Evolutionary conservation across 2,888 invertebrate genomes (phyloP), one percentile per base, ranked within the genome.

Genomic region (Drosophila rubida): DNA sequence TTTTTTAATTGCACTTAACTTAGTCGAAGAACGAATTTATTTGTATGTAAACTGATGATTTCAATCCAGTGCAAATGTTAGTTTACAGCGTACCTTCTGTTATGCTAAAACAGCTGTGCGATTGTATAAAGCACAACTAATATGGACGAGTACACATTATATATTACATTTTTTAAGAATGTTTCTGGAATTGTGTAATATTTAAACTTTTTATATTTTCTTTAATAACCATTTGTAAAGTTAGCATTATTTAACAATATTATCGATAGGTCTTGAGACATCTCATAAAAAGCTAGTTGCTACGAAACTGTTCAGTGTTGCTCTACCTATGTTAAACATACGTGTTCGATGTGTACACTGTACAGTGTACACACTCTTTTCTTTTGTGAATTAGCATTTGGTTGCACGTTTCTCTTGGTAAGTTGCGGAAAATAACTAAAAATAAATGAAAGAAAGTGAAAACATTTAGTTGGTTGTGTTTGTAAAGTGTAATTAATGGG

Each of bases 341-440:
- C 8, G 2, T 9, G 19, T 4, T 22, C 3, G 19, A 8, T 39
- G 59, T 68, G 72, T 59, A 63, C 51, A 75, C 80, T 25, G 6
- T 32, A 32, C 13, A 37, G 35, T 37, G 35, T 59, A 65, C 53
- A 76, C 81, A 78, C 64, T 89, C 87, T 91, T 91, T 90, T 83
- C 77, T 70, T 83, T 88, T 79, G 87, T 88, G 88, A 89, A 81
- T 87, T 78, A 81, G 85, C 88, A 86, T 87, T 86, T 89, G 80
- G 80, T 79, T 88, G 89, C 91, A 91, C 91, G 91, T 91, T 91
- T 90, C 80, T 75, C 45, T 51, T 80, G 90, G 91, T 91, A 74
- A 87, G 90, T 70, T 79, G 30, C 51, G 48, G 27, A 69, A 74
- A 73, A 78, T 68, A 70, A 39, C 23, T 11, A 1, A 67, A 84